Evolutionary conservation across 64 coral and sea anemone species (phyloP), one percentile per base, ranked within the genome.

Genomic region (Anthopleura sola): DNA sequence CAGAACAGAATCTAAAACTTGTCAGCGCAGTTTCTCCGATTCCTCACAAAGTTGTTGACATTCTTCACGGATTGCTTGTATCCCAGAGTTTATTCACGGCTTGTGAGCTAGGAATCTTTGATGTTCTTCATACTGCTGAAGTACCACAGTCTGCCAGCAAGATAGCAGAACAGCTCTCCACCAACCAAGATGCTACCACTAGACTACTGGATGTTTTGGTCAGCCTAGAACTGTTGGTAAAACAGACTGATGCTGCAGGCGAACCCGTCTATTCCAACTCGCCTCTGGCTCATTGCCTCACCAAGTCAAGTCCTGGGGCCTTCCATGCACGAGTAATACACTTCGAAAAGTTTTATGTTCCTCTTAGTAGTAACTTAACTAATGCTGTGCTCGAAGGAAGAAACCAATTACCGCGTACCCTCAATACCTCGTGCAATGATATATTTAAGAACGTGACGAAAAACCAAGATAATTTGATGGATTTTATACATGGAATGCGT

Each of bases 51-150:
- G 58, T n/a, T 1, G 1, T n/a, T 15, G 23, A 62, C 58, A n/a
- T 62, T 11, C 58, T 62, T 7, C 23, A 53, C 21, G 87, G 58
- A 6, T 85, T 86, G 26, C 46, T 83, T 57, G 55, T 53, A 81
- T 93, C 87, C 28, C 39, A 86, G 18, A 62, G 75, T 9, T 34
- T 93, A 1, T 82, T 86, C 53, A 78, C 83, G 36, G 92, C 92
- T 19, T 64, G 83, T 81, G 87, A 93, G 55, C 62, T 93, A 9
- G 92, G 82, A 32, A 86, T 93, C 36, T 93, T 93, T 29, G 87
- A 93, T 60, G 24, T 81, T 5, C 78, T 90, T 46, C 82, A 93
- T 16, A 50, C 71, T 13, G 37, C 83, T 81, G 50, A 75, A 17
- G 44, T 15, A 13, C 69, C 87, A 66, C 68, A 38, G 31, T 80